Conservation (phyloP, 2,113 vertebrate species). For the Chaetura pelagica region DNA sequence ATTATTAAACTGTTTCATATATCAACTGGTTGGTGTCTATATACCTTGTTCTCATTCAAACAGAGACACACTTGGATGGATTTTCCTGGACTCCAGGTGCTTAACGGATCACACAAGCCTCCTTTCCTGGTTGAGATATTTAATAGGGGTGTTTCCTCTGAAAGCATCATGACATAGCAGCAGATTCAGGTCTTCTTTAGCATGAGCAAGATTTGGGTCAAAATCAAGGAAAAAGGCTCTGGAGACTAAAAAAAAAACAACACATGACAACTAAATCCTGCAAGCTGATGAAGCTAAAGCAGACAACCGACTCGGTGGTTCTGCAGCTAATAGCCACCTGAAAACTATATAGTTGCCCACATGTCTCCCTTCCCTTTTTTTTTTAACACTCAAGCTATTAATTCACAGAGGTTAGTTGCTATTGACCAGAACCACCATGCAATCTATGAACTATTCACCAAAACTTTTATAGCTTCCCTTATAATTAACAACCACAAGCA, state of each 20-base stretch:
- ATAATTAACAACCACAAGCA: background rate
- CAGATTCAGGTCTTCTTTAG: no score
- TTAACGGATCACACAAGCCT: no score
- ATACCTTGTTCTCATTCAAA: no score
- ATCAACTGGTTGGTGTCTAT: no score
- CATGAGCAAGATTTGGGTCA: no score
- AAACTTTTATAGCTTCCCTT: background rate
- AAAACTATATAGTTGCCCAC: background rate
- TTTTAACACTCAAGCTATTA: background rate
- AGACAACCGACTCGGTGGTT: background rate
- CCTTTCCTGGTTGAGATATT: no score
- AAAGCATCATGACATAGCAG: no score
- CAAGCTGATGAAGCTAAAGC: background rate
- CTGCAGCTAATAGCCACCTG: background rate
- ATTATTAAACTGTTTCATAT: no score
- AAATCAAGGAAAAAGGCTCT: no score
- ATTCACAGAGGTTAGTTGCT: background rate
- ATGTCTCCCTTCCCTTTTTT: background rate
- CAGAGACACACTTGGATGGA: no score
- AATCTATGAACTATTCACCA: background rate
- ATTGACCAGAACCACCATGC: background rate
- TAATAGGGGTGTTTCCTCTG: no score
- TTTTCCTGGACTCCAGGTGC: no score
- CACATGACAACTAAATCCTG: background rate
- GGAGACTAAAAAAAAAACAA: background rate